phyloP scores from a whole-genome alignment of 2,797 vertebrate species.

The Choloepus didactylus region DNA sequence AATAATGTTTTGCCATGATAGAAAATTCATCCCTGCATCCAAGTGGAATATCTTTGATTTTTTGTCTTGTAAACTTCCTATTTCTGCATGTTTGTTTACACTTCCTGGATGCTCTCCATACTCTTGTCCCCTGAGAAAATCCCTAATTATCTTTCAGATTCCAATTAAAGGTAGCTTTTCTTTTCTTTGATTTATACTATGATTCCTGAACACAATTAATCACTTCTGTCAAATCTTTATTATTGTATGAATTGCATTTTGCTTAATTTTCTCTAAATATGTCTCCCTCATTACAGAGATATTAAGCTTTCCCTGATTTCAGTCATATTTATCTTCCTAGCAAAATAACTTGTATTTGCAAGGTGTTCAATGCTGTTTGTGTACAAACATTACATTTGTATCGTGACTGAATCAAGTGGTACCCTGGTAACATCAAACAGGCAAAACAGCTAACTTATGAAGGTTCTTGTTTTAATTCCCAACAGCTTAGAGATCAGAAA shows the following conservation, averaged over 20 bases:
- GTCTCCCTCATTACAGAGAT: neutral
- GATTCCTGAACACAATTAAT: neutral
- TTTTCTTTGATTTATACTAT: neutral
- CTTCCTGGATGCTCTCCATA: neutral
- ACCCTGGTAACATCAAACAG: neutral
- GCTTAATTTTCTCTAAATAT: neutral
- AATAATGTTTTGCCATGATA: neutral
- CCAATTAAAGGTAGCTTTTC: neutral
- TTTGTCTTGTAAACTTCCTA: neutral
- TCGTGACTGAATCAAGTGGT: neutral
- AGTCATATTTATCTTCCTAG: neutral
- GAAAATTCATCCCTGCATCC: neutral
- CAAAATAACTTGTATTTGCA: neutral
- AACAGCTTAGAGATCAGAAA: neutral
- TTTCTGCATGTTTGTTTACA: neutral
- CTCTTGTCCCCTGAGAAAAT: neutral
- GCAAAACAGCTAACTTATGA: neutral
- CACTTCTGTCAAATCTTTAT: neutral
- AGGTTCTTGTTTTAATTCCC: neutral
- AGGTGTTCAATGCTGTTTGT: neutral
- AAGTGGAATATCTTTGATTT: neutral
- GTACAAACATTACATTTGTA: neutral
- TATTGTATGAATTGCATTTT: neutral
- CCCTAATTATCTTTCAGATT: neutral
- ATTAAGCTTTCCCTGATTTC: neutral